Percentiles rank a stretch among this genome's conserved stretches.
Evolutionary conservation across 2,888 invertebrate species (phyloP).

Genomic region (Nipponacmea schrenckii): DNA sequence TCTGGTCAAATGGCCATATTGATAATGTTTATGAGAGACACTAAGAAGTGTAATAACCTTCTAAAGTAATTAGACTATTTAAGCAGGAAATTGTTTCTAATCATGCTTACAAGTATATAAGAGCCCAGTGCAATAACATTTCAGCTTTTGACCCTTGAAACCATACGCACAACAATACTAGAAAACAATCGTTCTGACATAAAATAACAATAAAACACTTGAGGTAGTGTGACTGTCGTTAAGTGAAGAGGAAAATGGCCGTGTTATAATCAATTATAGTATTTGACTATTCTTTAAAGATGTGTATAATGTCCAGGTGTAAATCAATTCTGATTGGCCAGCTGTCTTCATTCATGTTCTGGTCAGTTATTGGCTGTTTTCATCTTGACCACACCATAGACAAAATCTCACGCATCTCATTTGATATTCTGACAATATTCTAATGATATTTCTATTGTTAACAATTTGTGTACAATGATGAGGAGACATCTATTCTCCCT

Average conservation of each 20-base stretch:
- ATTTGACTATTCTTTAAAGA: constrained; percentile 4
- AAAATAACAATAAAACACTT: neutral
- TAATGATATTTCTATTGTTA: constrained; percentile 1
- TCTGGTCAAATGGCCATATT: neutral
- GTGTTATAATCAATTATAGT: constrained; percentile 5
- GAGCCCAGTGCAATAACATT: neutral
- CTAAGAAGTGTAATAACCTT: neutral
- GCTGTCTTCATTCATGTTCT: neutral
- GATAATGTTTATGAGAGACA: neutral
- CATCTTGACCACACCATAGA: neutral
- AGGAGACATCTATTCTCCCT: neutral
- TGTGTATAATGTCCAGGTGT: neutral
- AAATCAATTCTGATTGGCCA: constrained; percentile 3
- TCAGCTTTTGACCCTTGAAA: constrained; percentile 2
- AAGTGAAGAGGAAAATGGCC: constrained; percentile 8
- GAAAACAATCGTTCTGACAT: neutral
- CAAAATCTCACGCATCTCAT: neutral
- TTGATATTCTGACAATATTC: neutral
- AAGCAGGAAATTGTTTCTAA: constrained; percentile 9
- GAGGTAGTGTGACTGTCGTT: neutral
- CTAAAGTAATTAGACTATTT: neutral
- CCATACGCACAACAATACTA: neutral
- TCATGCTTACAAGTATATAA: constrained; percentile 5
- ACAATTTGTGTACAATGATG: constrained; percentile 4
- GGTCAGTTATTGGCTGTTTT: constrained; percentile 8